phyloP scores from a whole-genome alignment of 2,888 invertebrate species.

The Escarpia spicata region DNA sequence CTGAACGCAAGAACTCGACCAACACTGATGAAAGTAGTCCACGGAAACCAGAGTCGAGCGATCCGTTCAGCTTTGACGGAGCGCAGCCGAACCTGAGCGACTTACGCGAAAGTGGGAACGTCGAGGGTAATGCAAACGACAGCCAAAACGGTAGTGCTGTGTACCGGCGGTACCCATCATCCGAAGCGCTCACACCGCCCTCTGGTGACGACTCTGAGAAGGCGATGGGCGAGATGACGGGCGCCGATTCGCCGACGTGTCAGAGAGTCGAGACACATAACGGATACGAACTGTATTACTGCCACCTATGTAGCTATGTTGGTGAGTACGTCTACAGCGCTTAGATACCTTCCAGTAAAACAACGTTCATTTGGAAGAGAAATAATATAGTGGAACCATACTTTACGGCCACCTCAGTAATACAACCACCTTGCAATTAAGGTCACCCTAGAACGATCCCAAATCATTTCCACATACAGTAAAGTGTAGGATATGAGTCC shows the following conservation, averaged over 20 bases:
- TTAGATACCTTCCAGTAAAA: too few species aligned
- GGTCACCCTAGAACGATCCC: too few species aligned
- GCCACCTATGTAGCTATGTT: constrained; percentile 69
- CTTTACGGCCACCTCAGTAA: too few species aligned
- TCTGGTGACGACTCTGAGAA: background rate
- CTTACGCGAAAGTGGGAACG: background rate
- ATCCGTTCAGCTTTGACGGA: background rate
- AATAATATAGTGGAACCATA: too few species aligned
- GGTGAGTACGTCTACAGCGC: constrained; percentile 48
- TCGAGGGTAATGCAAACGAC: background rate
- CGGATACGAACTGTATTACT: constrained; percentile 63
- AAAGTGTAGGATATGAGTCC: too few species aligned
- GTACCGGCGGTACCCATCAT: background rate
- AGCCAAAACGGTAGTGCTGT: background rate
- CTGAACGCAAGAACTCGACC: background rate
- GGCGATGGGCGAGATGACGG: background rate
- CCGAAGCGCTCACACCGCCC: background rate
- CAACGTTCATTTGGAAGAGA: too few species aligned
- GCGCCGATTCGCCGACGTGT: background rate
- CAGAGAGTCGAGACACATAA: background rate
- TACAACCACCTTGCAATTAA: too few species aligned
- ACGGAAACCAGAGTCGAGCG: background rate
- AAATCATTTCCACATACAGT: too few species aligned
- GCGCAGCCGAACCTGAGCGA: background rate
- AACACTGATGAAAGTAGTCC: background rate